Conservation (phyloP, 2,888 invertebrate genomes). For the Cryptocephalus primarius region DNA sequence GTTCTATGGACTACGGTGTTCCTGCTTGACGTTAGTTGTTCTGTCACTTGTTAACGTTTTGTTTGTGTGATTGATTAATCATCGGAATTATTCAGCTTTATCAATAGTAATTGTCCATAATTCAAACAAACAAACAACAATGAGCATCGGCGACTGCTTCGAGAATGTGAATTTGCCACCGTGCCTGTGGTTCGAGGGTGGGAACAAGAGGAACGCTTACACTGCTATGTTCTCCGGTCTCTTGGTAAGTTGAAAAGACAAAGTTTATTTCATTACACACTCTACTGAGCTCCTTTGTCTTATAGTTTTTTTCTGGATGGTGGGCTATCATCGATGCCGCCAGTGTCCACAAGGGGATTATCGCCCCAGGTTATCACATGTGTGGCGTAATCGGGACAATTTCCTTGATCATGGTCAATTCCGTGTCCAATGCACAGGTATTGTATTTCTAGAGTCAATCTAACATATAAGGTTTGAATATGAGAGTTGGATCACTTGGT, state of each 20-base stretch:
- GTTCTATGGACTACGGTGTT: no score
- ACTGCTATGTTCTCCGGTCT: constrained; percentile 78
- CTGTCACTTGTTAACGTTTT: no score
- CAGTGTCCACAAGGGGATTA: constrained; percentile 54
- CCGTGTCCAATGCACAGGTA: constrained; percentile 88
- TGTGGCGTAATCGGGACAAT: constrained; percentile 92
- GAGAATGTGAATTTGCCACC: constrained; percentile 65
- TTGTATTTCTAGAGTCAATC: not conserved
- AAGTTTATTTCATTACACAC: not conserved
- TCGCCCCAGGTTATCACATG: constrained; percentile 71
- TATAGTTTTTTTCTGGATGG: constrained; percentile 92
- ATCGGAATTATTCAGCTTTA: no score
- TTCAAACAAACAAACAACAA: constrained; percentile 10
- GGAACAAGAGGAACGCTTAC: constrained; percentile 76
- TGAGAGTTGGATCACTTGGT: not conserved
- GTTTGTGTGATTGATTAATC: no score
- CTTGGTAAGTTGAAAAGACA: constrained; percentile 51
- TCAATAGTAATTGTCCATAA: no score
- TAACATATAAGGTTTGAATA: not conserved
- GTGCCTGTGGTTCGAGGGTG: constrained; percentile 77
- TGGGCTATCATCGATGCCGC: constrained; percentile 97
- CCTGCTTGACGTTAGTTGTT: no score
- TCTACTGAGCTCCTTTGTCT: constrained; percentile 1
- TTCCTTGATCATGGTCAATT: constrained; percentile 94
- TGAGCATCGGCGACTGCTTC: constrained; percentile 35